Evolutionary conservation across 2,888 invertebrate species (phyloP).

Genomic region (Pseudococcus jackbeardsleyi): DNA sequence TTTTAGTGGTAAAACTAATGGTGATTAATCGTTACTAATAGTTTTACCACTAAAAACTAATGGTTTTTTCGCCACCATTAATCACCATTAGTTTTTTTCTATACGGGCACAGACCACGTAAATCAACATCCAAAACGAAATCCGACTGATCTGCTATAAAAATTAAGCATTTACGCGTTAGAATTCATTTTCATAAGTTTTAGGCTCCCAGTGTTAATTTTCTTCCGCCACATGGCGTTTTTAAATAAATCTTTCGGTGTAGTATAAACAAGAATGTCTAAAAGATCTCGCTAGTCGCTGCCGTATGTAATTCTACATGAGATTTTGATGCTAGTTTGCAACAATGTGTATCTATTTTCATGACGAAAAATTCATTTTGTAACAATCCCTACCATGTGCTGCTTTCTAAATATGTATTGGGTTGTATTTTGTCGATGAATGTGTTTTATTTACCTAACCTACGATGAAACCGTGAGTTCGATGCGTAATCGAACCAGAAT

Average conservation of each 20-base stretch:
- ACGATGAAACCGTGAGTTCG: too few species aligned
- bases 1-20: too few species aligned
- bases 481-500: too few species aligned
- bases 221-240: constrained; percentile 36
- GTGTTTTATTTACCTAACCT: neutral
- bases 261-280: neutral
- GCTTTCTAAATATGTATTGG: neutral
- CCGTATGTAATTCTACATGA: neutral
- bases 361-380: neutral
- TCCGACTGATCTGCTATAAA: neutral
- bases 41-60: too few species aligned
- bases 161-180: neutral
- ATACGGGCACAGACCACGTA: too few species aligned
- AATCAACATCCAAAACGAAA: neutral
- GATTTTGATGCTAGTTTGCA: constrained; percentile 15
- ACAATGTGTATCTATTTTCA: neutral
- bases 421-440: neutral
- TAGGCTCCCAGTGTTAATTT: neutral
- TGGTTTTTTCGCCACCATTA: too few species aligned
- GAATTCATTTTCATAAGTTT: neutral
- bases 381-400: neutral
- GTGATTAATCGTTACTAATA: too few species aligned
- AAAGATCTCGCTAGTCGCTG: neutral
- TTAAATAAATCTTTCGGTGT: neutral
- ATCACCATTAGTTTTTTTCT: too few species aligned